phyloP scores from a whole-genome alignment of 1,140 invertebrate species.

The Vanessa tameamea region DNA sequence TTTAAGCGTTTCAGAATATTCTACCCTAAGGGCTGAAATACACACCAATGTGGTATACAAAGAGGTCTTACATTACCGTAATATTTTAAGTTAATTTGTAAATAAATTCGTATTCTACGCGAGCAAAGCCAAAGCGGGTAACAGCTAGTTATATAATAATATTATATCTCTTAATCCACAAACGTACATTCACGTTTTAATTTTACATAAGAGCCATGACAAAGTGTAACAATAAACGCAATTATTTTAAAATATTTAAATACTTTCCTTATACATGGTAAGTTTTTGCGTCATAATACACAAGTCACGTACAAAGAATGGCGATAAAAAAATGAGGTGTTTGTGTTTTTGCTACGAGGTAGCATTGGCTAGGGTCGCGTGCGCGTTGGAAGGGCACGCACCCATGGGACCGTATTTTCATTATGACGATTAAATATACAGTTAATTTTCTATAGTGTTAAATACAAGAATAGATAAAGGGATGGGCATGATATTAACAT shows the following conservation, averaged over 20 bases:
- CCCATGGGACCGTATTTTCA: slow-evolving; percentile 44
- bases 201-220: too few relatives aligned
- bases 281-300: slow-evolving; percentile 3
- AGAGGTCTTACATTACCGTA: too few relatives aligned
- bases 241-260: neutral
- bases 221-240: too few relatives aligned
- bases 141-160: too few relatives aligned
- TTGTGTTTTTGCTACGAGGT: slow-evolving; percentile 24
- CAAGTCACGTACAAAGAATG: slow-evolving; percentile 5
- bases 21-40: too few relatives aligned
- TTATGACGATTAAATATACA: slow-evolving; percentile 48
- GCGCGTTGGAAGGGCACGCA: slow-evolving; percentile 34
- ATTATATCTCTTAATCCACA: too few relatives aligned
- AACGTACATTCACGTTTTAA: too few relatives aligned
- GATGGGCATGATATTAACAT: slow-evolving; percentile 16
- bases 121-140: too few relatives aligned
- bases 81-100: too few relatives aligned
- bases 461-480: slow-evolving; percentile 25
- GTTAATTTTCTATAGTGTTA: slow-evolving; percentile 46
- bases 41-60: too few relatives aligned
- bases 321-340: slow-evolving; percentile 10
- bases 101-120: too few relatives aligned
- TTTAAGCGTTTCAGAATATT: too few relatives aligned
- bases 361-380: slow-evolving; percentile 42
- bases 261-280: neutral